phyloP scores from a whole-genome alignment of 2,888 invertebrate genomes.

The Buathra laborator region DNA sequence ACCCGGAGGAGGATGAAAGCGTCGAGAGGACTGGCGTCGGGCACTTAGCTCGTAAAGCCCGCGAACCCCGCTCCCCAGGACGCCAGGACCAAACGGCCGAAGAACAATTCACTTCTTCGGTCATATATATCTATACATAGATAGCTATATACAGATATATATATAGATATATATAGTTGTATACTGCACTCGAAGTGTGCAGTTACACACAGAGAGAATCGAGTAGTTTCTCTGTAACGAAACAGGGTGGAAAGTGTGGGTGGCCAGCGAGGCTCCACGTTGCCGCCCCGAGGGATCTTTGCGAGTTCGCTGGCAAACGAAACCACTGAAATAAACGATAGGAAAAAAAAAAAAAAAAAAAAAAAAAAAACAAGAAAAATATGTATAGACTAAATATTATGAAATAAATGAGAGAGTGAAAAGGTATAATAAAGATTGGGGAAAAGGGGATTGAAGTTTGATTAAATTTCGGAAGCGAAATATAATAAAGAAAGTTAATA shows the following conservation, averaged over 20 bases:
- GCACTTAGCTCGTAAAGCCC: conserved; percentile 70
- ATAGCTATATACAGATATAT: conserved; percentile 2
- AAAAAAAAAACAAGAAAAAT: background rate
- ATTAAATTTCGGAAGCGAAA: background rate
- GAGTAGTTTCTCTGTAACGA: conserved; percentile 14
- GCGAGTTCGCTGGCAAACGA: conserved; percentile 11
- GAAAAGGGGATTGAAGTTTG: background rate
- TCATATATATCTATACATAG: conserved; percentile 45
- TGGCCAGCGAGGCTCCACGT: conserved; percentile 34
- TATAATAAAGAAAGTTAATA: conserved; percentile 66
- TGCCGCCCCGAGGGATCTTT: conserved; percentile 23
- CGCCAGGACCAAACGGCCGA: conserved; percentile 33
- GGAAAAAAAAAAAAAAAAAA: background rate
- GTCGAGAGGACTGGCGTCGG: conserved; percentile 66
- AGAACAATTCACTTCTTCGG: conserved; percentile 65
- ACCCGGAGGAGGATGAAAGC: conserved; percentile 70
- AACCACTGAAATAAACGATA: background rate
- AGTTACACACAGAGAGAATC: background rate
- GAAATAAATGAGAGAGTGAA: background rate
- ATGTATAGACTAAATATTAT: conserved; percentile 13
- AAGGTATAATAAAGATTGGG: background rate
- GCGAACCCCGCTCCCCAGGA: conserved; percentile 46
- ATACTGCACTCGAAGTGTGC: background rate
- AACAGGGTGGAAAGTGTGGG: conserved; percentile 51
- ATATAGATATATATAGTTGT: background rate